Evolutionary conservation across 2,888 invertebrate species (phyloP).

Genomic region (Ceramica pisi): DNA sequence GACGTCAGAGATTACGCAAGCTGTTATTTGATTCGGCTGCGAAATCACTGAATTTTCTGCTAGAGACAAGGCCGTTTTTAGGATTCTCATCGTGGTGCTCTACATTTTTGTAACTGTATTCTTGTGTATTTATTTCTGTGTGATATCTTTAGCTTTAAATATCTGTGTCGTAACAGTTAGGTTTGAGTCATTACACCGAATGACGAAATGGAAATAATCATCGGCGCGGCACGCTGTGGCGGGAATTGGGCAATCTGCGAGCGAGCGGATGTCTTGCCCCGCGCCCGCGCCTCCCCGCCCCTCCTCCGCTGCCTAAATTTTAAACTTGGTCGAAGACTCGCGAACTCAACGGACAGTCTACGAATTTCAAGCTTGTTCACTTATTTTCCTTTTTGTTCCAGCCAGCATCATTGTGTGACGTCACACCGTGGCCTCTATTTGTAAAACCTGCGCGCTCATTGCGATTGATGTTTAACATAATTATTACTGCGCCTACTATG

Average conservation of each 20-base stretch:
- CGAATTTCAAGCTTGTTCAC: slow-evolving; percentile 71
- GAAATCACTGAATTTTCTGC: slow-evolving; percentile 90
- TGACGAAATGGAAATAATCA: slow-evolving; percentile 85
- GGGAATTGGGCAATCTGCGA: slow-evolving; percentile 88
- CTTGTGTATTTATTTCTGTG: slow-evolving; percentile 57
- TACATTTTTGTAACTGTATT: slow-evolving; percentile 29
- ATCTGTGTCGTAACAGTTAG: slow-evolving; percentile 80
- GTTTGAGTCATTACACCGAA: slow-evolving; percentile 81
- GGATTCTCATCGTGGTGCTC: slow-evolving; percentile 32
- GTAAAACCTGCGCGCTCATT: slow-evolving; percentile 62
- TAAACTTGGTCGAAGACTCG: slow-evolving; percentile 77
- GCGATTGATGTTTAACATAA: slow-evolving; percentile 67
- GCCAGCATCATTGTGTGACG: slow-evolving; percentile 55
- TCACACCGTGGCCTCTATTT: slow-evolving; percentile 40
- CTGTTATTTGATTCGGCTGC: slow-evolving; percentile 86
- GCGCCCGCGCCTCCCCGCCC: slow-evolving; percentile 49
- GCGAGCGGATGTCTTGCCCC: slow-evolving; percentile 78
- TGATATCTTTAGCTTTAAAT: slow-evolving; percentile 70
- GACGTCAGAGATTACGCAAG: slow-evolving; percentile 89
- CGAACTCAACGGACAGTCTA: slow-evolving; percentile 77
- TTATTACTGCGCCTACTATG: slow-evolving; percentile 35
- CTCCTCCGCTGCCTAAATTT: slow-evolving; percentile 75
- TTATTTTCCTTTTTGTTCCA: slow-evolving; percentile 77
- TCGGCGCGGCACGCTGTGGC: slow-evolving; percentile 76
- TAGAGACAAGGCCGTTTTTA: slow-evolving; percentile 74